Percentiles rank a stretch among this genome's conserved stretches.
Evolutionary conservation across 2,113 vertebrate species (phyloP).

Genomic region (Passer domesticus): DNA sequence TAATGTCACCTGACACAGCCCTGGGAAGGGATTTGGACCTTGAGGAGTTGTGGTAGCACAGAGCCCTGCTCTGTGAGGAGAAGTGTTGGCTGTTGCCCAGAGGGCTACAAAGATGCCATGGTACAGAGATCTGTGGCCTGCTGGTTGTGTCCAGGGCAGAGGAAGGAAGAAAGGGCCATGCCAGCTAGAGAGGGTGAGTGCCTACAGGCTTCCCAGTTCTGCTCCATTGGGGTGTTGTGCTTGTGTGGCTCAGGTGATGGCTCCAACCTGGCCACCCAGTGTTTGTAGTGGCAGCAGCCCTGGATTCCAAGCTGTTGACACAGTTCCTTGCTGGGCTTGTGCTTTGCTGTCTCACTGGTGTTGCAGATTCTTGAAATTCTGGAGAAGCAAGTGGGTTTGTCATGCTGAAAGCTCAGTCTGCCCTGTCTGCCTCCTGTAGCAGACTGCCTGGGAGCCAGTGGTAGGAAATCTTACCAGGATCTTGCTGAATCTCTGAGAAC

Average conservation of each 20-base stretch:
- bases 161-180: not conserved
- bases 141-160: not conserved
- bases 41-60: not conserved
- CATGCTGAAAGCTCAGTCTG: not conserved
- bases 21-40: not conserved
- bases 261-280: not conserved
- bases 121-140: not conserved
- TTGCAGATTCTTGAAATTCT: not conserved
- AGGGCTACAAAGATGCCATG: not conserved
- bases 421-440: not conserved
- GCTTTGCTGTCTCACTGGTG: not conserved
- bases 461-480: not conserved
- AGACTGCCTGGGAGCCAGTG: not conserved
- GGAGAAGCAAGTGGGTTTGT: not conserved
- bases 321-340: not conserved
- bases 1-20: accelerated
- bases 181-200: not conserved
- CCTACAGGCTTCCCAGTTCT: not conserved
- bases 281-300: not conserved
- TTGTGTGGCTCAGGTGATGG: not conserved
- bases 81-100: not conserved
- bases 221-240: accelerated
- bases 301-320: not conserved
- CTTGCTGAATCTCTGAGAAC: not conserved
- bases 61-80: not conserved